phyloP scores from a whole-genome alignment of 2,888 invertebrate species.

The Exocentrus adspersus region DNA sequence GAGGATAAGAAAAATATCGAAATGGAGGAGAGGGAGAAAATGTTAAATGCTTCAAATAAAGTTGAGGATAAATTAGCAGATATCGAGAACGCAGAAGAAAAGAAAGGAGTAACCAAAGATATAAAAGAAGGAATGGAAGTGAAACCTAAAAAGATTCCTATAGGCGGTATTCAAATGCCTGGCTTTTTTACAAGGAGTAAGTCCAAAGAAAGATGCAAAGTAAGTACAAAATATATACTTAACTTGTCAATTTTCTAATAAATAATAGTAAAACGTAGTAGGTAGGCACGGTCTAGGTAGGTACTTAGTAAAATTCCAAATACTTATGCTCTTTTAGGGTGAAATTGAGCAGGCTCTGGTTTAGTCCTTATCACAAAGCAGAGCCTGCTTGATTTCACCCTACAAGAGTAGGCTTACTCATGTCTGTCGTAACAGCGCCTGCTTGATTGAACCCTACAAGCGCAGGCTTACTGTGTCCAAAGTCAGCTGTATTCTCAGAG shows the following conservation, averaged over 20 bases:
- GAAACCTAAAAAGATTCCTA: slow-evolving; percentile 84
- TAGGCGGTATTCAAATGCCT: slow-evolving; percentile 89
- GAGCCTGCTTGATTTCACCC: too few relatives aligned
- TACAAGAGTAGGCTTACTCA: too few relatives aligned
- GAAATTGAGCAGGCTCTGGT: too few relatives aligned
- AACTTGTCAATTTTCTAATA: background rate
- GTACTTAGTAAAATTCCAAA: too few relatives aligned
- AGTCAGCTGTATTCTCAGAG: too few relatives aligned
- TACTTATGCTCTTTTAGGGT: too few relatives aligned
- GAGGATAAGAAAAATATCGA: slow-evolving; percentile 76
- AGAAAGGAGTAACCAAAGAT: slow-evolving; percentile 66
- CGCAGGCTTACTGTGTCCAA: too few relatives aligned
- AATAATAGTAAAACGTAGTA: too few relatives aligned
- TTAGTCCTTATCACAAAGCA: too few relatives aligned
- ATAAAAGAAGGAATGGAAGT: slow-evolving; percentile 78
- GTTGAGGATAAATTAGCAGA: slow-evolving; percentile 62
- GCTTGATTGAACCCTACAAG: too few relatives aligned
- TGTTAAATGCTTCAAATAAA: slow-evolving; percentile 72
- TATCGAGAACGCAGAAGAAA: slow-evolving; percentile 63
- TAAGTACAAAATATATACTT: slow-evolving; percentile 59
- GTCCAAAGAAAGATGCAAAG: slow-evolving; percentile 79
- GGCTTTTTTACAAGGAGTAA: slow-evolving; percentile 84
- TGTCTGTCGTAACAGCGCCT: too few relatives aligned
- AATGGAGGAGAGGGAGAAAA: slow-evolving; percentile 72
- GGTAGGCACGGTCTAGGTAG: too few relatives aligned